A percentile compares a stretch with the other conserved stretches of the same genome.
Conservation (phyloP, 2,797 vertebrate species). For the Loris lydekkerianus region DNA sequence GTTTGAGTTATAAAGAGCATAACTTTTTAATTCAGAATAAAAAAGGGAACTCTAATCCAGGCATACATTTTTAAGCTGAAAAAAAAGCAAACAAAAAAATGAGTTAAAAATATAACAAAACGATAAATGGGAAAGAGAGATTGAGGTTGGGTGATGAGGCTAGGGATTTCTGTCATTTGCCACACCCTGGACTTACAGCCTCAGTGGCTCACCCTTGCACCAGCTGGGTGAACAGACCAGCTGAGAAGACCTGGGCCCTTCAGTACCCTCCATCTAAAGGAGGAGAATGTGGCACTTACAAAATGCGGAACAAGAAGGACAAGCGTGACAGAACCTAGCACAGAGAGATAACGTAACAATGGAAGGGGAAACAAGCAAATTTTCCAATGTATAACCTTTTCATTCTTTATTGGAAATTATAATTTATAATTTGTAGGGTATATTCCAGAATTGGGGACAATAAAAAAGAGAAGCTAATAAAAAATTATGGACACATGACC, state of each 20-base stretch:
- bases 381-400: background rate
- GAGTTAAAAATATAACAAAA: slow-evolving; percentile 48
- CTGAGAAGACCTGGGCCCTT: background rate
- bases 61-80: slow-evolving; percentile 58
- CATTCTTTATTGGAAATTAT: background rate
- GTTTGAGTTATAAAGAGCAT: slow-evolving; percentile 72
- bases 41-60: slow-evolving; percentile 74
- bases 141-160: background rate
- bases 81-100: slow-evolving; percentile 31
- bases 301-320: background rate
- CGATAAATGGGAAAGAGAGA: background rate
- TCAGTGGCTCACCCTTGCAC: background rate
- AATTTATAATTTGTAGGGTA: background rate
- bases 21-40: slow-evolving; percentile 80
- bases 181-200: background rate
- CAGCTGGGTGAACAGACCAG: background rate
- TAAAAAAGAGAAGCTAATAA: background rate
- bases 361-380: background rate
- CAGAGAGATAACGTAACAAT: background rate
- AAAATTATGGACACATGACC: background rate
- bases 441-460: background rate
- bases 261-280: background rate
- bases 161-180: background rate
- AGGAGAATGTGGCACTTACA: background rate
- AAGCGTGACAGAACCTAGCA: background rate